Evolutionary conservation across 1,140 invertebrate genomes (phyloP), one percentile per base, ranked within the genome.

Genomic region (Drosophila orena): DNA sequence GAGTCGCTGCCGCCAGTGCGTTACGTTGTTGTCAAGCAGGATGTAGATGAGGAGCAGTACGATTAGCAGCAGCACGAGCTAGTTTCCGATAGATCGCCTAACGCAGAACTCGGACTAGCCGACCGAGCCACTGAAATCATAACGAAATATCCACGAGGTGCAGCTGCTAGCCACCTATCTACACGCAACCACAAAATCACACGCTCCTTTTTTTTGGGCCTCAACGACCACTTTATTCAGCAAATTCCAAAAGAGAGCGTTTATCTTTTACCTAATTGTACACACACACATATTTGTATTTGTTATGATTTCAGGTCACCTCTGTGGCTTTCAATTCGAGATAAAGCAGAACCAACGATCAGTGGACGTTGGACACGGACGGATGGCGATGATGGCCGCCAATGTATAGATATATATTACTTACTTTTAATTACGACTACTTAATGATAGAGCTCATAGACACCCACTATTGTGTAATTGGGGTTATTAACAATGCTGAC

Each of bases 21-120:
- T 72, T 89, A 79, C 76, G 79, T 88, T 83, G 83, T 88, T 69
- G 77, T 83, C 12, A 83, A 86, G 27, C 79, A 76, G 62, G 74
- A 75, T 11, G n/a, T 35, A 11, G 49, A 78, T 15, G 17, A 60
- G 11, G 44, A 77, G 43, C n/a, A 24, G n/a, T 30, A 66, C n/a
- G 12, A 55, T 10, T 15, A 62, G 14, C 22, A 34, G 20, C 22
- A 55, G 50, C 11, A 38, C 37, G 3, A 38, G 11, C 37, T 38
- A 40, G 5, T 6, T 56, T 22, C 17, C 37, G 43, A 20, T 61
- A 12, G 10, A n/a, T 10, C 15, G 7, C 15, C 17, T 2, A 17
- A 49, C 22, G 37, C 47, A 8, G 8, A 42, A 22, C 11, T 7
- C 10, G 3, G 2, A 11, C 15, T 30, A 14, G 12, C 15, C 12